Percentiles rank a stretch among this genome's conserved stretches.
Conservation (phyloP, 2,888 invertebrate species). For the Arrhopalites spinosus region DNA sequence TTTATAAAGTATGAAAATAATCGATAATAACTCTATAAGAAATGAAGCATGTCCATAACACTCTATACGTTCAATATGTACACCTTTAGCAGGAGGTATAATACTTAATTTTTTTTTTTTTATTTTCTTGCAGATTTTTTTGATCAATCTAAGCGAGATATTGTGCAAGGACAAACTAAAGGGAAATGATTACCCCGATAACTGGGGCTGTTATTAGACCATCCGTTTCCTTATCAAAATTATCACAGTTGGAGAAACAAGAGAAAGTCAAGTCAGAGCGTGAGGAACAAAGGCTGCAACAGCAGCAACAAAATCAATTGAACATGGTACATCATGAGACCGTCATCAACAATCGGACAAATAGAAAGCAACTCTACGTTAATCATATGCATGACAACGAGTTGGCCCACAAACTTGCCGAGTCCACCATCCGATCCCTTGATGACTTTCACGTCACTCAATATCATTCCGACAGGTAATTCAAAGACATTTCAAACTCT, state of each 20-base stretch:
- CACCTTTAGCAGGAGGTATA: no score
- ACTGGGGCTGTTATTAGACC: conserved; percentile 50
- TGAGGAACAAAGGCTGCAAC: conserved; percentile 17
- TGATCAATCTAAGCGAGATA: not conserved
- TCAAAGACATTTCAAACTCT: not conserved
- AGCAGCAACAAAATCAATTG: conserved; percentile 20
- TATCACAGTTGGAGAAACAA: conserved; percentile 44
- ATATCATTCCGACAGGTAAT: conserved; percentile 49
- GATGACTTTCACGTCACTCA: conserved; percentile 45
- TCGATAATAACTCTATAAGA: no score
- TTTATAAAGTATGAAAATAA: no score
- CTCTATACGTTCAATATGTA: no score
- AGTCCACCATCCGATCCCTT: conserved; percentile 46
- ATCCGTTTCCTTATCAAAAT: conserved; percentile 48
- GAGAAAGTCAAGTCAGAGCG: conserved; percentile 32
- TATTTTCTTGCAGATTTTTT: not conserved
- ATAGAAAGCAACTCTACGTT: conserved; percentile 11
- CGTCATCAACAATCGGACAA: conserved; percentile 14
- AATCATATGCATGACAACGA: conserved; percentile 44
- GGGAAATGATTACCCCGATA: conserved; percentile 49
- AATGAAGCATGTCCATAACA: no score
- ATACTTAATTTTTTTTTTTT: not conserved
- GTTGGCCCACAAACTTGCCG: conserved; percentile 10
- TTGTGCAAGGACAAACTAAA: not conserved
- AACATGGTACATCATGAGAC: conserved; percentile 27